Evolutionary conservation across 2,797 vertebrate genomes (phyloP).

Genomic region (Gymnodraco acuticeps): DNA sequence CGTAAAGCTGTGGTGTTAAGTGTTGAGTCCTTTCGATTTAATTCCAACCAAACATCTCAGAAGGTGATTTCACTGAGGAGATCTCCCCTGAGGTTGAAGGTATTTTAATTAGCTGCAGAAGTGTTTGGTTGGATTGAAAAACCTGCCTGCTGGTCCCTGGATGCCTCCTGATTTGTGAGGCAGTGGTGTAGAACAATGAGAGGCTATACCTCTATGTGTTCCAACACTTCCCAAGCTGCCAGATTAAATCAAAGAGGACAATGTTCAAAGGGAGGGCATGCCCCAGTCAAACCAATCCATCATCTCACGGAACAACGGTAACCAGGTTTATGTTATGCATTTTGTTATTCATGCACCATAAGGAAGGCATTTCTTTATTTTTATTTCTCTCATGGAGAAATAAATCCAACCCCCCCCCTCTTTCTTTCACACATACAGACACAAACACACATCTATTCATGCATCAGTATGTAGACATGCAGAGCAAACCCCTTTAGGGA

Average conservation of each 20-base stretch:
- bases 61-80: conserved; percentile 36
- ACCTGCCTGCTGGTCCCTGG: conserved; percentile 30
- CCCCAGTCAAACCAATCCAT: conserved; percentile 64
- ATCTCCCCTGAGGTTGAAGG: conserved; percentile 31
- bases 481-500: conserved; percentile 32
- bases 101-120: conserved; percentile 58
- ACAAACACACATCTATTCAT: conserved; percentile 17
- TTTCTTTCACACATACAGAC: neutral
- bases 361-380: conserved; percentile 46
- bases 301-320: conserved; percentile 63
- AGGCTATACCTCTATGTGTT: conserved; percentile 45
- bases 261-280: conserved; percentile 62
- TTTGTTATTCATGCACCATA: conserved; percentile 71
- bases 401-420: neutral
- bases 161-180: conserved; percentile 29
- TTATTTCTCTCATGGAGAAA: conserved; percentile 47
- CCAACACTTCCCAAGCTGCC: conserved; percentile 53
- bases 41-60: conserved; percentile 25
- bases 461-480: conserved; percentile 56
- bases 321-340: conserved; percentile 65
- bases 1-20: neutral
- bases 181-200: conserved; percentile 54
- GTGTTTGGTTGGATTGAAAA: conserved; percentile 50
- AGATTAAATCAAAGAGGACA: conserved; percentile 66
- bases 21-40: conserved; percentile 22